phyloP scores from a whole-genome alignment of 2,113 vertebrate species.

The Saguinus imperator region DNA sequence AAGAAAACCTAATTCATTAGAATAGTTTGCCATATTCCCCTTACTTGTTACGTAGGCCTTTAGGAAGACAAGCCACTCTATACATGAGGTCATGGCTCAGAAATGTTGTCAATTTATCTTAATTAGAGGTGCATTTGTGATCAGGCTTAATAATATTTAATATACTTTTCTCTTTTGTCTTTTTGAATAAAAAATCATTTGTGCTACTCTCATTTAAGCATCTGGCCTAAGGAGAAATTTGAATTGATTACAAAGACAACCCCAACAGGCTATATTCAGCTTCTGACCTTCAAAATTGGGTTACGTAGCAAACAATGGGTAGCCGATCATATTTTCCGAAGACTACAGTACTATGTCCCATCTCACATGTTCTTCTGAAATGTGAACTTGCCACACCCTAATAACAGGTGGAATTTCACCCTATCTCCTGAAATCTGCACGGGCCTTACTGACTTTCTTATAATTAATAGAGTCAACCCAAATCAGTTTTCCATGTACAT shows the following conservation, averaged over 20 bases:
- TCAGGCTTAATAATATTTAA: neutral
- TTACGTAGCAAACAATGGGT: constrained; percentile 31
- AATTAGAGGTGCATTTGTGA: neutral
- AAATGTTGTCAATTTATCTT: neutral
- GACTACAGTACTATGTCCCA: neutral
- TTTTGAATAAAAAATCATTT: constrained; percentile 13
- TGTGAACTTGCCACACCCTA: neutral
- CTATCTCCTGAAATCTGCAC: neutral
- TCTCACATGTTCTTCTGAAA: neutral
- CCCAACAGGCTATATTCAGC: constrained; percentile 9
- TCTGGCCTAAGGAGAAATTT: neutral
- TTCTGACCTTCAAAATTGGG: constrained; percentile 58
- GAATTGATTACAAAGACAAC: constrained; percentile 54
- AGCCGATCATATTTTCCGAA: constrained; percentile 24
- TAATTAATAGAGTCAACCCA: neutral
- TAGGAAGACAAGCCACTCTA: neutral
- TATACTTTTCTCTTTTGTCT: neutral
- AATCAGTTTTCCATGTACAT: neutral
- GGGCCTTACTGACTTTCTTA: neutral
- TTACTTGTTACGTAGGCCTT: neutral
- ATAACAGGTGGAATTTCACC: neutral
- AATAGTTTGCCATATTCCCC: neutral
- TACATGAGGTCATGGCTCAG: neutral
- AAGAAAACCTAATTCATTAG: neutral
- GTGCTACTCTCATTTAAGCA: neutral